These are phyloP conservation scores for Gnathonemus longibarbis DNA, from an alignment of 2,113 vertebrate species.

Conservation along the genomic window DNA sequence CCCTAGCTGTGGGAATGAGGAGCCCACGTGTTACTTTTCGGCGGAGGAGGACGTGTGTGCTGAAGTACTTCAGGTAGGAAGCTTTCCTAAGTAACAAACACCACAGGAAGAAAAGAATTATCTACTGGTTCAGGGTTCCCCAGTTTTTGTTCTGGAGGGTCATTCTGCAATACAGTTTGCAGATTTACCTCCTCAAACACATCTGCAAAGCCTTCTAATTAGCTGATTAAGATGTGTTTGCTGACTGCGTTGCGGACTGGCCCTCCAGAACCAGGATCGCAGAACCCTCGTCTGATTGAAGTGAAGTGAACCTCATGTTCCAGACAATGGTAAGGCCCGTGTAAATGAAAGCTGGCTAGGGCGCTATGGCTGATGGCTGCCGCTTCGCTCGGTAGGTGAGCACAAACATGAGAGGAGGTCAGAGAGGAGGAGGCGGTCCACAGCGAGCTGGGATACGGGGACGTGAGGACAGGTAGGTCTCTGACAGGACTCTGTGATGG, in stretches of 20 bases:
- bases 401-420: neutral
- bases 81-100: neutral
- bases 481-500: neutral
- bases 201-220: neutral
- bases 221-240: neutral
- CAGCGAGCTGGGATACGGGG: neutral
- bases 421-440: neutral
- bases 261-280: neutral
- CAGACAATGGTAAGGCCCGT: neutral
- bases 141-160: neutral
- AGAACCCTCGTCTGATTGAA: neutral
- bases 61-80: slow-evolving; percentile 24
- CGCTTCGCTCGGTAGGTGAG: neutral
- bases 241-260: neutral
- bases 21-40: slow-evolving; percentile 34
- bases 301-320: neutral
- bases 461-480: slow-evolving; percentile 13
- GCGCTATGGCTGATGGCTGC: neutral
- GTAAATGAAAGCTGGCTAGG: neutral
- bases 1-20: neutral
- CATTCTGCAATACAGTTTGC: neutral
- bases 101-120: neutral
- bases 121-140: neutral
- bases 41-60: slow-evolving; percentile 32
- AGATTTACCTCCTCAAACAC: neutral